Base-by-base conservation (phyloP, 2,888 invertebrate genomes). In the Leucophenga maculata region DNA sequence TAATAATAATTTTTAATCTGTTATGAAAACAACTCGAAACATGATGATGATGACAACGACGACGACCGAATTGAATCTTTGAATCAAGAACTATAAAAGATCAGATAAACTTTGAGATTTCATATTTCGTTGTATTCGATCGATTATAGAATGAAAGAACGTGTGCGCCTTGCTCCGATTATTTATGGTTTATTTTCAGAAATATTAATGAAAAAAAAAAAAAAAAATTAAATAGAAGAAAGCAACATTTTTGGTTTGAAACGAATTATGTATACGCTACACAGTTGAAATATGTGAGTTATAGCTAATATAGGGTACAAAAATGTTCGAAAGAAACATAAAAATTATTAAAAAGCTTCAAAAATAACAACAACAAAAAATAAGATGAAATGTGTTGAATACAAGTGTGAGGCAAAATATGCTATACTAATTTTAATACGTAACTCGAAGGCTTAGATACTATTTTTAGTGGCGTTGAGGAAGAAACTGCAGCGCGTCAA, bases 151-250 rank as follows among this genome's bases (percentile, higher is more conserved):
- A 52, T 14, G 16, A 22, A 54, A 26, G 54, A 50, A 65, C 9
- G 8, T 16, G 52, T 65, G 52, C 65, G 54, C 32, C 14, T 32
- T 18, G 6, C 66, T 66, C 74, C 70, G 73, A 80, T 80, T 80
- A 82, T 83, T 80, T 83, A 80, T 82, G 83, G 83, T 80, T 83
- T 80, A 80, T 80, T 80, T 80, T 80, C 83, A 80, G 82, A 77
- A 82, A 84, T 82, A 82, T 74, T 75, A 80, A 80, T 82, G 82
- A 82, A 80, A 80, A 78, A 67, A 55, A 57, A 55, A 50, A n/a
- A 13, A n/a, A 48, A 48, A n/a, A n/a, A n/a, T n/a, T n/a, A n/a
- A n/a, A n/a, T n/a, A 16, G 11, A 54, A 11, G 20, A 54, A 16
- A 54, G 3, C n/a, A n/a, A 46, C 6, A 46, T 3, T 46, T 54